Percentiles rank a stretch among this genome's conserved stretches.
These are phyloP conservation scores for Apodemus agrarius DNA, from an alignment of 2,797 vertebrate species.

Conservation along the genomic window DNA sequence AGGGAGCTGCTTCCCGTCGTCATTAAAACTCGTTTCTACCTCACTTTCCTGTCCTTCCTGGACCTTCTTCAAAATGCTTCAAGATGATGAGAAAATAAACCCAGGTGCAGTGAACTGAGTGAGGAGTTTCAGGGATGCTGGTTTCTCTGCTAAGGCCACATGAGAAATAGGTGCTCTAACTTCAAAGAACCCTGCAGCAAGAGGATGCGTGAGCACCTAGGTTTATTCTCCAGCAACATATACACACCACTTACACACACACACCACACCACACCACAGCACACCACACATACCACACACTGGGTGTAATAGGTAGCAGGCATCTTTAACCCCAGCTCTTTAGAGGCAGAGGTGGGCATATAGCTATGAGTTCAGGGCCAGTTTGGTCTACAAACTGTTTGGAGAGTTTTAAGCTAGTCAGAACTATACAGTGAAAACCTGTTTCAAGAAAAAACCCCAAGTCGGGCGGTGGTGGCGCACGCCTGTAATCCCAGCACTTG, in stretches of 20 bases:
- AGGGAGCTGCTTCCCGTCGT: background rate
- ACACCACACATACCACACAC: background rate
- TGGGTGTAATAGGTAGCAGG: background rate
- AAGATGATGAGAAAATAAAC: background rate
- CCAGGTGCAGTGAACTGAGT: background rate
- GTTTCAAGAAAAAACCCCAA: background rate
- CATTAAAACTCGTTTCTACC: background rate
- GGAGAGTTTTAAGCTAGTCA: background rate
- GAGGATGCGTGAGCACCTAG: background rate
- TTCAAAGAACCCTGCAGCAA: background rate
- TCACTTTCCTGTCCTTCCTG: background rate
- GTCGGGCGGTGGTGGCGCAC: too few relatives aligned
- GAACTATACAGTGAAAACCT: background rate
- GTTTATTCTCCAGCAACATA: background rate
- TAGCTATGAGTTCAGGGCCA: background rate
- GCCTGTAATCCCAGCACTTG: too few relatives aligned
- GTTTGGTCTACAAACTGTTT: background rate
- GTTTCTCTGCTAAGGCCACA: background rate
- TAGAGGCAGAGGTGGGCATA: background rate
- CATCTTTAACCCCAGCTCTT: background rate
- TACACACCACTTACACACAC: background rate
- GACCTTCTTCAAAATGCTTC: background rate
- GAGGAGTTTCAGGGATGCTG: too few relatives aligned
- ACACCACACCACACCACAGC: background rate
- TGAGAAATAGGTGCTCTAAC: background rate